These are phyloP conservation scores for Magallana nippona DNA, from an alignment of 2,888 invertebrate species.

Conservation along the genomic window DNA sequence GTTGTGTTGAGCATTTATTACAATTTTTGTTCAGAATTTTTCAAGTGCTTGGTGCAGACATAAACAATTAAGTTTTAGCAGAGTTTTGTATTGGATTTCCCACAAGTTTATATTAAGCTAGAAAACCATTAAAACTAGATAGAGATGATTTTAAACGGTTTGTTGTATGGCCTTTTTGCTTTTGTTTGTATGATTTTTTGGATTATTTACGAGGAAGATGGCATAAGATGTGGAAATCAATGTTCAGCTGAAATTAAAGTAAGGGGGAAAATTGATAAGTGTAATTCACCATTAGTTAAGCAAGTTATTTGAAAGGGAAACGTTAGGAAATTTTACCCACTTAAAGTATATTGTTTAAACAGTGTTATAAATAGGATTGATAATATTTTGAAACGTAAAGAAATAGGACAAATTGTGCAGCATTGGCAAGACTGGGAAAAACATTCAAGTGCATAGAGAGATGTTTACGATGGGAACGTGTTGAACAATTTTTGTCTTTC, in stretches of 20 bases:
- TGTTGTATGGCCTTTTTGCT: no score
- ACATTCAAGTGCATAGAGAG: background rate
- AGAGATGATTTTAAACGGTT: no score
- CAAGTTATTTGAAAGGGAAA: background rate
- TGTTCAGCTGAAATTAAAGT: background rate
- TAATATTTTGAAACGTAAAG: background rate
- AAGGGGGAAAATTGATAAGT: background rate
- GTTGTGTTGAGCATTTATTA: no score
- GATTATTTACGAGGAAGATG: no score
- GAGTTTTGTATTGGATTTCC: no score
- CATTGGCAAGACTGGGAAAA: slow-evolving; percentile 7
- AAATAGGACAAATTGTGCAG: background rate
- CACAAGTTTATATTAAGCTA: no score
- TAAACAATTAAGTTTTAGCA: no score
- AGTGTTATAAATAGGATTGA: slow-evolving; percentile 10
- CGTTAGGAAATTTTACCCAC: slow-evolving; percentile 13
- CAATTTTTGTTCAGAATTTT: no score
- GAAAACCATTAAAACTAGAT: no score
- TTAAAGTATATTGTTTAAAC: slow-evolving; percentile 23
- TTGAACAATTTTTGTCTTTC: no score
- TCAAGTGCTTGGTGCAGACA: no score
- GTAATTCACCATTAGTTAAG: background rate
- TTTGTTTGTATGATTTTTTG: no score
- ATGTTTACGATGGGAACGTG: slow-evolving; percentile 16
- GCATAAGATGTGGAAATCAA: background rate